These are phyloP conservation scores for Caretta caretta DNA, from an alignment of 2,113 vertebrate genomes.

Conservation along the genomic window DNA sequence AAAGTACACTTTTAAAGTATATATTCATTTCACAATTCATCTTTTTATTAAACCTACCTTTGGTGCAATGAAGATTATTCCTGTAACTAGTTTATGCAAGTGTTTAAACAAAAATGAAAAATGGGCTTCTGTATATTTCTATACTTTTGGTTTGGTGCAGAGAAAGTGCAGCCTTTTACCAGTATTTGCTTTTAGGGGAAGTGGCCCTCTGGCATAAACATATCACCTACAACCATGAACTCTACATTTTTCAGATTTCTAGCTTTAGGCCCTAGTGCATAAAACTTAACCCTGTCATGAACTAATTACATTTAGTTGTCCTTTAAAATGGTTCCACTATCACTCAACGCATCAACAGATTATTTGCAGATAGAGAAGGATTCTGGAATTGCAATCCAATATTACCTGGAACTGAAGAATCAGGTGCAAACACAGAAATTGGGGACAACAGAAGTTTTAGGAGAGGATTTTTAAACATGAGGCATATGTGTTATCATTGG, in stretches of 20 bases:
- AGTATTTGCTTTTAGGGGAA: background rate
- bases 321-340: background rate
- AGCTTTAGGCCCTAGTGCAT: background rate
- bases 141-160: background rate
- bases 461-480: fast-evolving
- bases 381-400: fast-evolving
- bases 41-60: conserved; percentile 64
- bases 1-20: conserved; percentile 26
- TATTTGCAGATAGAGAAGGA: background rate
- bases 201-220: background rate
- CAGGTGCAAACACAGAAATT: background rate
- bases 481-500: fast-evolving
- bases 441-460: background rate
- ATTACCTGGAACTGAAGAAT: background rate
- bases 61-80: conserved; percentile 51
- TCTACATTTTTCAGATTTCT: background rate
- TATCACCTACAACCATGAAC: background rate
- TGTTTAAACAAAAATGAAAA: conserved; percentile 14
- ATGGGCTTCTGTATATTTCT: background rate
- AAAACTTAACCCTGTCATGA: background rate
- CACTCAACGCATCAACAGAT: background rate
- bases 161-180: background rate
- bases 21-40: conserved; percentile 59
- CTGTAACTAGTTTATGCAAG: conserved; percentile 35
- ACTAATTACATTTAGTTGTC: background rate